Base-by-base conservation (phyloP, 1,140 invertebrate species). In the Drosophila neocordata region DNA sequence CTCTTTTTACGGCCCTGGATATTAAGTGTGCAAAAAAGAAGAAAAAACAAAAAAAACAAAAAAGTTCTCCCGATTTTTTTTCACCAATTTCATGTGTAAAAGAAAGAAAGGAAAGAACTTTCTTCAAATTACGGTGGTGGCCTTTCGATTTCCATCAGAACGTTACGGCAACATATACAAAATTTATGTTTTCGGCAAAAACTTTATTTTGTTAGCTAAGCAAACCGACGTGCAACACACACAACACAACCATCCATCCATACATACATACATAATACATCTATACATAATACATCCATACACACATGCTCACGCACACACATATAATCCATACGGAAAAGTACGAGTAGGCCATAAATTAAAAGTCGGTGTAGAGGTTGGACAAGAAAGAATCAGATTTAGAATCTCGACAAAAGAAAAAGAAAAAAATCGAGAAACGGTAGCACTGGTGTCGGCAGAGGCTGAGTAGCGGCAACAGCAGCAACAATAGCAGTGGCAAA, bases 291-390 rank as follows among this genome's bases (percentile, higher is more conserved):
- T 44, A 44, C 41, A 18, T 15, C 6, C 41, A 48, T 4, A 48
- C 15, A 18, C 20, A 20, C 41, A 48, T 20, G 15, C 18, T 48
- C 41, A 20, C 41, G 41, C 41, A 48, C 41, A 48, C 41, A 44
- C 41, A 48, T 18, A 48, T 18, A 48, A 48, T 20, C 41, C 41
- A 48, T 48, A 48, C 41, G 41, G 41, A 48, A 48, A 48, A 48
- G 15, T 20, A 48, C 41, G 41, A 48, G 41, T 48, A 48, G 41
- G n/a, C 41, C 41, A 48, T 48, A 48, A 48, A 48, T 48, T 48
- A 48, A 48, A 48, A 48, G 41, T 48, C 15, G 41, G 41, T 48
- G 15, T 48, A 48, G 41, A 48, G 41, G 41, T 48, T 48, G 41
- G 41, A 48, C 41, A 48, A 48, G 41, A 8, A 48, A 48, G 41